These are phyloP conservation scores for Petrosia ficiformis DNA, from an alignment of 37 sponge, comb jelly and placozoan species.

Conservation along the genomic window DNA sequence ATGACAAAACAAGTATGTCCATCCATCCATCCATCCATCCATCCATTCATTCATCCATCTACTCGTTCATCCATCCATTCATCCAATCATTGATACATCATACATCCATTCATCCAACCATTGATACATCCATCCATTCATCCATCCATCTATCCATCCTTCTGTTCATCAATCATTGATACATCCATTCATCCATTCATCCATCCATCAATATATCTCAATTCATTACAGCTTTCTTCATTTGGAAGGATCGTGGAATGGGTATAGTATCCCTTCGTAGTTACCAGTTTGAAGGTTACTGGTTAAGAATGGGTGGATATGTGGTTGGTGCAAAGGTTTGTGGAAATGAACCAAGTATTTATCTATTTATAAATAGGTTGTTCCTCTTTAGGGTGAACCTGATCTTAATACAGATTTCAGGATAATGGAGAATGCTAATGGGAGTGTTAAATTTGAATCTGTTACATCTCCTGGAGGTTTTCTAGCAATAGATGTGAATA, in stretches of 20 bases:
- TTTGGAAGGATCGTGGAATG: slow-evolving; percentile 64
- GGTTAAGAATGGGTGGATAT: slow-evolving; percentile 31
- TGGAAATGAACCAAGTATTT: not conserved
- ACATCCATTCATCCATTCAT: no score
- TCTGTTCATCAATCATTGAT: no score
- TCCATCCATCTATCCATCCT: no score
- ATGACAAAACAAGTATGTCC: not conserved
- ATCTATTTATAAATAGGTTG: not conserved
- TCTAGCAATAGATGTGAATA: slow-evolving; percentile 17
- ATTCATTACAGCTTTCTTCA: slow-evolving; percentile 67
- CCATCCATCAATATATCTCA: no score
- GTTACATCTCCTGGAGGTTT: slow-evolving; percentile 27
- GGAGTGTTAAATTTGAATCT: slow-evolving; percentile 44
- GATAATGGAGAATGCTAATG: slow-evolving; percentile 55
- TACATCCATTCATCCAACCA: no score
- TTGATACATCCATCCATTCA: no score
- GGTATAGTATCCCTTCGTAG: slow-evolving; percentile 59
- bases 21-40: no score
- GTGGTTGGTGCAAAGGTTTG: slow-evolving; percentile 44
- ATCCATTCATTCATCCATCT: no score
- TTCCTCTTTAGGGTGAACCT: slow-evolving; percentile 19
- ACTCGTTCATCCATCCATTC: no score
- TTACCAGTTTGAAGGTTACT: slow-evolving; percentile 29
- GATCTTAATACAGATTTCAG: slow-evolving; percentile 54
- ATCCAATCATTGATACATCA: no score